Evolutionary conservation across 1,140 invertebrate species (phyloP).

Genomic region (Caenorhabditis latens): DNA sequence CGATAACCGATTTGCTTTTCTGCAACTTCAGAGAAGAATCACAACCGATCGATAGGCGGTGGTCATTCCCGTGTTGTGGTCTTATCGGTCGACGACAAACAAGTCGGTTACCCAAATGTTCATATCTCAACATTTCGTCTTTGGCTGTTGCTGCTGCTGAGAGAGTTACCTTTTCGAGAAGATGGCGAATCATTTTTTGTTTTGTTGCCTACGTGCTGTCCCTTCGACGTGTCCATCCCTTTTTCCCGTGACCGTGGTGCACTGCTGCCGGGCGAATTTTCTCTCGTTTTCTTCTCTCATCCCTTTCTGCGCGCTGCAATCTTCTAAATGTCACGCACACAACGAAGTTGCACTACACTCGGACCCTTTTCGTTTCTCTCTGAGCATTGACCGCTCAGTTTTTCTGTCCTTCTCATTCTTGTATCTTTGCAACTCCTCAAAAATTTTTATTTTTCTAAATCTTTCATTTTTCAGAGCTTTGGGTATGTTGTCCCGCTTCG

Average conservation of each 20-base stretch:
- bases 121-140: not conserved
- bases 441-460: not conserved
- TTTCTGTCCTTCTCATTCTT: not conserved
- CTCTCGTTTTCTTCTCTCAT: not conserved
- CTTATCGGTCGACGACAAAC: conserved; percentile 38
- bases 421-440: not conserved
- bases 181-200: conserved; percentile 18
- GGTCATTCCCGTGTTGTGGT: conserved; percentile 2
- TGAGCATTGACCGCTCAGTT: conserved; percentile 30
- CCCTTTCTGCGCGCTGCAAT: conserved; percentile 51
- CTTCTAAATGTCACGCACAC: conserved; percentile 54
- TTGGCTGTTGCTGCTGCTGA: not conserved
- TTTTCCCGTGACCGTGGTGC: conserved; percentile 21
- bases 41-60: not conserved
- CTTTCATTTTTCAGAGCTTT: conserved; percentile 11
- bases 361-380: conserved; percentile 36
- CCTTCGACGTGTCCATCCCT: conserved; percentile 2
- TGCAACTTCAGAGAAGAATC: conserved; percentile 16
- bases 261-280: not conserved
- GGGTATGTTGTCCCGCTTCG: conserved; percentile 28
- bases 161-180: not conserved
- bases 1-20: conserved; percentile 22
- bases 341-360: conserved; percentile 46
- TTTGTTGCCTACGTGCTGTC: conserved; percentile 44
- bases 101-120: conserved; percentile 13